A percentile compares a stretch with the other conserved stretches of the same genome.
These are phyloP conservation scores for Corbicula japonica DNA, from an alignment of 2,888 invertebrate species.

Conservation along the genomic window DNA sequence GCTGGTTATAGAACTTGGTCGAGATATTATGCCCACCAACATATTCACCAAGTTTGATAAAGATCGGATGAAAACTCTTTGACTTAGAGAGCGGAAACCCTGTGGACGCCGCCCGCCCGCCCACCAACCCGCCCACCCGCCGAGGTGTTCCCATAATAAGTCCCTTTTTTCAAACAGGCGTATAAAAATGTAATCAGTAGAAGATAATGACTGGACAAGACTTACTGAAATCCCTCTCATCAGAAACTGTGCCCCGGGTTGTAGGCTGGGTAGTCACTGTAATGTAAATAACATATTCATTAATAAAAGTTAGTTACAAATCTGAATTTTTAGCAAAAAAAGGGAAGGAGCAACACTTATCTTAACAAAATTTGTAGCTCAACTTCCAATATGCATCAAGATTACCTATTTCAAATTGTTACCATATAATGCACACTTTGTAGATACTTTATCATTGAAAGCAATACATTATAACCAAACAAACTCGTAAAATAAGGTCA, in stretches of 20 bases:
- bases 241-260: not conserved
- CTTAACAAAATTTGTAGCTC: not conserved
- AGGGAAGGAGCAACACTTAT: not conserved
- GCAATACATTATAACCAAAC: too few relatives aligned
- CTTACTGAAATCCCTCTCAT: slow-evolving; percentile 8
- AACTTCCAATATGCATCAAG: slow-evolving; percentile 7
- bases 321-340: not conserved
- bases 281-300: slow-evolving; percentile 5
- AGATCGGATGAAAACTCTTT: not conserved
- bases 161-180: not conserved
- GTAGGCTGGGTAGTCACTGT: slow-evolving; percentile 5
- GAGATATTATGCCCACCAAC: too few relatives aligned
- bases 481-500: too few relatives aligned
- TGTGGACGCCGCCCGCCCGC: not conserved
- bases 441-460: not conserved
- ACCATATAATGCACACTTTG: not conserved
- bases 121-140: not conserved
- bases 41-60: too few relatives aligned
- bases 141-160: not conserved
- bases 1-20: too few relatives aligned
- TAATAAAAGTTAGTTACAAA: not conserved
- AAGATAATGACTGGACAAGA: too few relatives aligned
- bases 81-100: not conserved
- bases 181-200: not conserved
- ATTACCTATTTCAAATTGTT: not conserved